Base-by-base conservation (phyloP, 2,113 vertebrate genomes). In the Erpornis zantholeuca region DNA sequence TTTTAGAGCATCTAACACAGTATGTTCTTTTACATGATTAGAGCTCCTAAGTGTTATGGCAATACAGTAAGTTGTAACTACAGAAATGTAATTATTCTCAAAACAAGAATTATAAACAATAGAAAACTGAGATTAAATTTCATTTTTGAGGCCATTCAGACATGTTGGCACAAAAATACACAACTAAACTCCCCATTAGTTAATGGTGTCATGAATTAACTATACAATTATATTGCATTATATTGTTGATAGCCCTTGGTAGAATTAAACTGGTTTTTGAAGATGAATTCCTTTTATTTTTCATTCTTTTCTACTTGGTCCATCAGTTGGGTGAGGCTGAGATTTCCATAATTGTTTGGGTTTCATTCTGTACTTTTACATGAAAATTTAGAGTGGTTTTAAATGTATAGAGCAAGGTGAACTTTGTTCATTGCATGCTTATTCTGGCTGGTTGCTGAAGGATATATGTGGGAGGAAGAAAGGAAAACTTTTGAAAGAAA, bases 401-500 rank as follows among this genome's bases (percentile, higher is more conserved):
- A 27, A 57, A 89, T 78, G 25, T 28, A 6, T 12, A 45, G 45
- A 76, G 44, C 35, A 60, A 85, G 66, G 64, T 65, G 61, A 57
- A 50, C 33, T 63, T 35, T 66, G 15, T 75, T 88, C 20, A 7
- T 56, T 57, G 24, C 24, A 8, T 80, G 47, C 29, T 80, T 66
- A 73, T 66, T 84, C 44, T 23, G 50, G 40, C 50, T 59, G 42
- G 22, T 82, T 94, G 73, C 66, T 96, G 80, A 84, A 94, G 81
- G 66, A 78, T 84, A 44, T 23, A 12, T n/a, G 84, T 86, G 90
- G 76, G 80, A 92, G 81, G 66, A 90, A 94, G 68, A 95, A 92
- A 93, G 77, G 81, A 92, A 96, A 88, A 29, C 12, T 83, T 80
- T 50, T 73, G 57, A 92, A 96, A 89, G 54, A 93, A 90, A 81